Base-by-base conservation (phyloP, 2,888 invertebrate species). In the Dryadula phaetusa region DNA sequence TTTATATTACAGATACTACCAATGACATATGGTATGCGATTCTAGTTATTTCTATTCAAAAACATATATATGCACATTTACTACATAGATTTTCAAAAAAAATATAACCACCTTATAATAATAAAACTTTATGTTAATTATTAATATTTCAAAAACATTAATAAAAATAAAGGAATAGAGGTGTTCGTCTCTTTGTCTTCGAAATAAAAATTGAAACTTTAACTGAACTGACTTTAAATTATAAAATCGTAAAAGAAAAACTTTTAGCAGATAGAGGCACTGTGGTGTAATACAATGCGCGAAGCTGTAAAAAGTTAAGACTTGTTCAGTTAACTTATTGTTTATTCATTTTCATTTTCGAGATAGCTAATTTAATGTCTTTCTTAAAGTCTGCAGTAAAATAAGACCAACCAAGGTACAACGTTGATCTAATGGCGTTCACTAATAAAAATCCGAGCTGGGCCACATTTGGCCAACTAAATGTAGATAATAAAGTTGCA, bases 301-400 rank as follows among this genome's bases (percentile, higher is more conserved):
- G 69, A 70, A 70, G 79, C 78, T 85, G 85, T 88, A 87, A 88
- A 87, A 84, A 79, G 80, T 81, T 80, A 77, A 82, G 83, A 85
- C 85, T 86, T 87, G 83, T 85, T 83, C 83, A 84, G 82, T 79
- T 76, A 74, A 77, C 76, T 85, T 86, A 87, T 90, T 88, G 86
- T 82, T 83, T 85, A 89, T 89, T 88, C 85, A 90, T 88, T 86
- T 86, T 85, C 81, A 86, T 87, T 86, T 86, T 86, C 80, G 85
- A 84, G 76, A 76, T 74, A 78, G 76, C 78, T 83, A 83, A 87
- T 85, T 84, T 85, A 82, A 78, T 75, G 69, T 71, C 70, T 72
- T 70, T 73, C 78, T 82, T 85, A 81, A 83, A 76, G 76, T 74
- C 73, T 72, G 69, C 69, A 66, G 65, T 75, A 74, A 76, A 73